A percentile compares a stretch with the other conserved stretches of the same genome.
phyloP scores from a whole-genome alignment of 2,888 invertebrate genomes.

The Lamellibrachia satsuma region DNA sequence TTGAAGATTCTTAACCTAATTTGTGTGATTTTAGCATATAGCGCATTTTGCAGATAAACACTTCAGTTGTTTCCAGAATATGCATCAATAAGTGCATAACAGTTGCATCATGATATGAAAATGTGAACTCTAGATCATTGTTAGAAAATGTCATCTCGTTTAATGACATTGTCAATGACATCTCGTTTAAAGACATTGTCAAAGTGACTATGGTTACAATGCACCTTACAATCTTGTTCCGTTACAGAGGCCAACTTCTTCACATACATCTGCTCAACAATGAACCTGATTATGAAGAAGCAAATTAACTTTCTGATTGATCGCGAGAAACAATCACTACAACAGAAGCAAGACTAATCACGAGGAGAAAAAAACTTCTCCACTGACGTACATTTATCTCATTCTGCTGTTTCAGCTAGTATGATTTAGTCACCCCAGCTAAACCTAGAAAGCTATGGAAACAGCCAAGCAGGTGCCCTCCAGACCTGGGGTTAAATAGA shows the following conservation, averaged over 20 bases:
- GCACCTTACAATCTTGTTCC: not conserved
- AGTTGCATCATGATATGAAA: too few species aligned
- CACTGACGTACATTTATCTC: not conserved
- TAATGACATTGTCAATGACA: not conserved
- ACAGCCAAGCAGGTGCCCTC: not conserved
- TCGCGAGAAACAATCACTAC: not conserved
- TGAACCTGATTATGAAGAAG: constrained; percentile 18
- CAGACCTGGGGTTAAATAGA: too few species aligned
- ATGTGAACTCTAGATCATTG: too few species aligned
- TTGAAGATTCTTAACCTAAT: too few species aligned
- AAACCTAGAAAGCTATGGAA: not conserved
- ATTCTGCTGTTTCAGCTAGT: not conserved
- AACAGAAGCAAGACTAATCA: not conserved
- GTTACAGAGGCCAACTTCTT: constrained; percentile 28
- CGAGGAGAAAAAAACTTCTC: not conserved
- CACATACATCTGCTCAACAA: constrained; percentile 18
- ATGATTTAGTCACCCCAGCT: not conserved
- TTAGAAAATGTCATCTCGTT: too few species aligned
- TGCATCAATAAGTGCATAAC: too few species aligned
- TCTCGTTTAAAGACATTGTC: not conserved
- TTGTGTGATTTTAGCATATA: too few species aligned
- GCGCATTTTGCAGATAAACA: too few species aligned
- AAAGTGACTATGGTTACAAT: too few species aligned
- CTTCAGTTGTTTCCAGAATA: too few species aligned
- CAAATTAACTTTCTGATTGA: constrained; percentile 19